Conservation (phyloP, 2,888 invertebrate genomes). For the Tipula confusa region DNA sequence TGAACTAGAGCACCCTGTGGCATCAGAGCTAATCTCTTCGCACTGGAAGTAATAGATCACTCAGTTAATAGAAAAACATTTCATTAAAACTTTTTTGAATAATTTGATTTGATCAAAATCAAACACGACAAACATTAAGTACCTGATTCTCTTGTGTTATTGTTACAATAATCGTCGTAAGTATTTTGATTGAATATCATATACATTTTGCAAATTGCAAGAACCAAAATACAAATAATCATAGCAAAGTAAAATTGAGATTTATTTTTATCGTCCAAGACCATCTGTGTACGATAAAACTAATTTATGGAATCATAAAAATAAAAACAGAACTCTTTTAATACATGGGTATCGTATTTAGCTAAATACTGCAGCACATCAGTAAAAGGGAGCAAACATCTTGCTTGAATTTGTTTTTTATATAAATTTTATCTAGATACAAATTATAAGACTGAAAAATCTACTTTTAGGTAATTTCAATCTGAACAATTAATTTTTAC, state of each 20-base stretch:
- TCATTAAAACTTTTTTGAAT: too few relatives aligned
- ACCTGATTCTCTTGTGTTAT: too few relatives aligned
- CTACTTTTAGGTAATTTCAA: neutral
- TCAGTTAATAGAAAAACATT: too few relatives aligned
- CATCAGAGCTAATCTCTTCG: too few relatives aligned
- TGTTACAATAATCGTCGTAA: too few relatives aligned
- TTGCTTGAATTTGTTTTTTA: neutral
- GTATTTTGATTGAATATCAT: too few relatives aligned
- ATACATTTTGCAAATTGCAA: neutral
- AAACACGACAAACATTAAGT: too few relatives aligned
- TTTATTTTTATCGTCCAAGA: neutral
- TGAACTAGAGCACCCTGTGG: too few relatives aligned
- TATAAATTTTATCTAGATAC: neutral
- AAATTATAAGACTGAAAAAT: neutral
- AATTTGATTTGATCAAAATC: too few relatives aligned
- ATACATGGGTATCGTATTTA: neutral
- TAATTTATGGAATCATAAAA: neutral
- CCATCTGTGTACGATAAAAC: neutral
- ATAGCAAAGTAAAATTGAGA: neutral
- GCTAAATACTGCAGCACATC: neutral
- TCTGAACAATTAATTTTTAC: neutral
- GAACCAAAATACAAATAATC: neutral
- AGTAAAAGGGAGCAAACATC: neutral
- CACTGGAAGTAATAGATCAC: too few relatives aligned
- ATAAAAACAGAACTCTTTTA: too few relatives aligned